Base-by-base conservation (phyloP, 2,113 vertebrate species). In the human region DNA sequence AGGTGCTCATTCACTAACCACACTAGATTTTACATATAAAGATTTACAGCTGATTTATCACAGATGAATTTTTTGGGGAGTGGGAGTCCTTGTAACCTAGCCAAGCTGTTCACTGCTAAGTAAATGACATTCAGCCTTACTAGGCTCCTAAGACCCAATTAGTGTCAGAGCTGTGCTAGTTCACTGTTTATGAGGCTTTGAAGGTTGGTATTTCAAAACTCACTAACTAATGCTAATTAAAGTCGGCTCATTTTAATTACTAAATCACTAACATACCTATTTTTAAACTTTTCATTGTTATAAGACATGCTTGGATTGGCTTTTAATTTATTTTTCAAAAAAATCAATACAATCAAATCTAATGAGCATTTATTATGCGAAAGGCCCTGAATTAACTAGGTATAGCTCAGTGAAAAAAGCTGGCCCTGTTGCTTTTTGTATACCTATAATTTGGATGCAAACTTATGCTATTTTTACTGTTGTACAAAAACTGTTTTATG, bases 221-320 rank as follows among this genome's bases (percentile, higher is more conserved):
- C 70, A 50, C 94, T 83, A 96, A 57, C 94, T 79, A 96, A 50
- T 57, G 76, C 78, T 50, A 79, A 93, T 87, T 48, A 86, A 86
- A 89, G 40, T 86, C 57, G 70, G 16, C 27, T 96, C 66, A 89
- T 91, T 95, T 95, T 91, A 98, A 95, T 91, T 96, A 87, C 85
- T 91, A 91, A 96, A 43, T 81, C 89, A 59, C 40, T 93, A 89
- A 80, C 45, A 89, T 57, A 86, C 27, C 20, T 96, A 95, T 87
- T 97, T 97, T 96, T 92, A 97, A 97, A 94, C 50, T 90, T 82
- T 66, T 61, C 55, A 79, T 92, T 98, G 70, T 90, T 85, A 78
- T 43, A 84, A 86, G 43, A 93, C 40, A 94, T 93, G 55, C 52
- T 90, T 73, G 94, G 43, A 93, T 92, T 94, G 59, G 40, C n/a